Base-by-base conservation (phyloP, 2,113 vertebrate genomes). In the Antechinus flavipes region DNA sequence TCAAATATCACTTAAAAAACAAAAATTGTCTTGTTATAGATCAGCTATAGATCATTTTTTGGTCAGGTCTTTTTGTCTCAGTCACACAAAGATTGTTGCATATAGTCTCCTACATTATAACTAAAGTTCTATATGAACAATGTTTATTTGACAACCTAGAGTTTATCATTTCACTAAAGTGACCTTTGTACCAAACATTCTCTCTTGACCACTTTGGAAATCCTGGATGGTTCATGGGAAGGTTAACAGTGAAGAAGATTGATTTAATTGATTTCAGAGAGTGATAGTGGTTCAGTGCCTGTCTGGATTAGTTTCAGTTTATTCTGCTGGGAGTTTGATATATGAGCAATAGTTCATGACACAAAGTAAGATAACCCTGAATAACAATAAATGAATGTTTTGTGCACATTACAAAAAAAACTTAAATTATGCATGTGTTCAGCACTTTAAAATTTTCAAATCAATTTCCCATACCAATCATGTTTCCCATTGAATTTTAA, bases 191-290 rank as follows among this genome's bases (percentile, higher is more conserved):
- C 68, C 68, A 84, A 42, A 23, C 19, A 84, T 42, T n/a, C 35
- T 84, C 19, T 42, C n/a, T 84, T 84, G 68, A 0, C 68, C n/a
- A 42, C 7, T 84, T 84, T 84, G 16, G 68, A 42, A n/a, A 84
- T 16, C 42, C n/a, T 84, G n/a, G n/a, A 10, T 84, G n/a, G 68
- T 84, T 84, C 68, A 84, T 84, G n/a, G 68, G 5, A 84, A 84
- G 68, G 68, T 84, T 84, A 84, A 84, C 68, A 84, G n/a, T 84
- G 68, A 84, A 84, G 68, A 84, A 84, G 68, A 84, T 84, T 84
- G 68, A 84, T 84, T 84, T 84, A 42, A 19, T 8, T 84, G 61
- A 68, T 68, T 84, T 84, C 16, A 84, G 19, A 0, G 35, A 84
- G 16, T 84, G 68, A 84, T 84, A 84, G n/a, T 42, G 35, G 68